phyloP scores from a whole-genome alignment of 35 echinoderm and acorn worm genomes.

The Chiridota heheva region DNA sequence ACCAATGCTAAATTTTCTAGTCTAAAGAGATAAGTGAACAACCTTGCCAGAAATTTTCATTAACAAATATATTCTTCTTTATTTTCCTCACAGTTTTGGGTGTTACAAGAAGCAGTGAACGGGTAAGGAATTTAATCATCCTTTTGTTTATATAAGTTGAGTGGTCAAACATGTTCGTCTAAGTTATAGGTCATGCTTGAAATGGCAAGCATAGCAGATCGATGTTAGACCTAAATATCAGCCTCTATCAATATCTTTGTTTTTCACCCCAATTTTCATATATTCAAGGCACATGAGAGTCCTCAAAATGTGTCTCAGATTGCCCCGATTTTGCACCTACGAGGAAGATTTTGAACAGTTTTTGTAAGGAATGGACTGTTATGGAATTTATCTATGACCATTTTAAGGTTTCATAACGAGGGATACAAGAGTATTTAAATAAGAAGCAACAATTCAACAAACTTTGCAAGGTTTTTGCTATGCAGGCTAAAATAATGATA shows the following conservation, averaged over 20 bases:
- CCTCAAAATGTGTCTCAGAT: too few species aligned
- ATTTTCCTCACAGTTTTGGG: constrained; percentile 68
- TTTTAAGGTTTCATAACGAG: too few species aligned
- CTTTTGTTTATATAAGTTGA: not conserved
- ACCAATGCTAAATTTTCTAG: not conserved
- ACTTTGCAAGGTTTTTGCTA: too few species aligned
- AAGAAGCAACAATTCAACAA: too few species aligned
- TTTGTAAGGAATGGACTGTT: too few species aligned
- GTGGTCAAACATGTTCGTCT: not conserved
- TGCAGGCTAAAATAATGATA: too few species aligned
- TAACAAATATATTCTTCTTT: not conserved
- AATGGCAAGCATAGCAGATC: not conserved
- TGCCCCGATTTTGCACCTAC: too few species aligned
- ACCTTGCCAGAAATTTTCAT: not conserved
- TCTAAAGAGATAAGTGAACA: not conserved
- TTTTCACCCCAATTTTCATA: not conserved
- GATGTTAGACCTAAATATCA: not conserved
- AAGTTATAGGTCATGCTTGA: not conserved
- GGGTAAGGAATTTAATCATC: constrained; percentile 33
- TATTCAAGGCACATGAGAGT: too few species aligned
- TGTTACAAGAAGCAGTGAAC: constrained; percentile 61
- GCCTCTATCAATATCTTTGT: not conserved
- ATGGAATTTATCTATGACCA: too few species aligned
- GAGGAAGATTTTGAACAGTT: not conserved
- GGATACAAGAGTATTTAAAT: too few species aligned